A percentile compares a stretch with the other conserved stretches of the same genome.
phyloP scores from a whole-genome alignment of 2,888 invertebrate genomes.

The Leucozona laternaria region DNA sequence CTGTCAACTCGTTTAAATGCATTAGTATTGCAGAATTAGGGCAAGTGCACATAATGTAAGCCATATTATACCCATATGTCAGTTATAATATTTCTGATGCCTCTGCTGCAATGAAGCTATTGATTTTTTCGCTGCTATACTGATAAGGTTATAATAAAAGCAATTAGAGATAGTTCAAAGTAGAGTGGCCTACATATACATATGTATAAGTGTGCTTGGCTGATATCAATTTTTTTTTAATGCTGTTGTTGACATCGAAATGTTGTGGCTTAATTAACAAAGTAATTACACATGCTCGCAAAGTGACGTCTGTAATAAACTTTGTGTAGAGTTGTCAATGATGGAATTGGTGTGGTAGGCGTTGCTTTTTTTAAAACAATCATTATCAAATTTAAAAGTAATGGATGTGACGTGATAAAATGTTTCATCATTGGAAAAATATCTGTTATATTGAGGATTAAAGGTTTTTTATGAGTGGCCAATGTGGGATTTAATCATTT shows the following conservation, averaged over 20 bases:
- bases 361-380: slow-evolving; percentile 4
- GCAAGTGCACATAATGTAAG: slow-evolving; percentile 22
- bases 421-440: not conserved
- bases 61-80: not conserved
- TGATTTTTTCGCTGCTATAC: slow-evolving; percentile 43
- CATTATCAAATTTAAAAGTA: not conserved
- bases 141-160: slow-evolving; percentile 60
- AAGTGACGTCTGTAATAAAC: slow-evolving; percentile 6
- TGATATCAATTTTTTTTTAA: slow-evolving; percentile 1
- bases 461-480: not conserved
- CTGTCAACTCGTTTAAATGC: slow-evolving; percentile 9
- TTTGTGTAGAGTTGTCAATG: not conserved
- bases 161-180: slow-evolving; percentile 28
- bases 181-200: slow-evolving; percentile 24
- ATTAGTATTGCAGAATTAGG: slow-evolving; percentile 26
- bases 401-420: not conserved
- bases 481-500: not conserved
- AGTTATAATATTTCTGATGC: not conserved
- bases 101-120: slow-evolving; percentile 43
- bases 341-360: not conserved
- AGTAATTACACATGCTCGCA: slow-evolving; percentile 14
- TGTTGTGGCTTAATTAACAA: slow-evolving; percentile 18
- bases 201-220: slow-evolving; percentile 13
- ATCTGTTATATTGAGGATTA: not conserved
- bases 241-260: slow-evolving; percentile 20